Percentiles rank a stretch among this genome's conserved stretches.
phyloP scores from a whole-genome alignment of 2,888 invertebrate genomes.

The Catotricha subobsoleta region DNA sequence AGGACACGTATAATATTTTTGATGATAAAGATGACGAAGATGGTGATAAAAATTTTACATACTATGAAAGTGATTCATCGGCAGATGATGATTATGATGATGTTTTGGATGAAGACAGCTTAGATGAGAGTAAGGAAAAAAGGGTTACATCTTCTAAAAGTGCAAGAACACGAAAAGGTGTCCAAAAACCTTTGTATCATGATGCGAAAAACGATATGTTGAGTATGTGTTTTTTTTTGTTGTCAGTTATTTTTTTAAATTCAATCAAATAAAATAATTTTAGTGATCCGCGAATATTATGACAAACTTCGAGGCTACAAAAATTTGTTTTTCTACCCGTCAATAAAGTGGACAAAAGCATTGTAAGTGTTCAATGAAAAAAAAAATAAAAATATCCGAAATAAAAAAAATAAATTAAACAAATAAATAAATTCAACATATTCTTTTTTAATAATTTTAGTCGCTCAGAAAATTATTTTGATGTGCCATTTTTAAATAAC shows the following conservation, averaged over 20 bases:
- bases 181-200: too few species aligned
- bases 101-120: background rate
- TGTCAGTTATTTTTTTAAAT: too few species aligned
- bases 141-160: background rate
- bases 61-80: background rate
- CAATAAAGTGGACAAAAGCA: slow-evolving; percentile 7
- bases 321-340: background rate
- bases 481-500: too few species aligned
- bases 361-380: too few species aligned
- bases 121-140: background rate
- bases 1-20: background rate
- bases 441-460: slow-evolving; percentile 12
- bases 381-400: too few species aligned
- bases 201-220: too few species aligned
- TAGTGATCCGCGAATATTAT: background rate
- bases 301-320: background rate
- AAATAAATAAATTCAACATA: too few species aligned
- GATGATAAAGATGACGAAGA: slow-evolving; percentile 2
- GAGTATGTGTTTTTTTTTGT: too few species aligned
- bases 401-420: too few species aligned
- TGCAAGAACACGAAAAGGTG: background rate
- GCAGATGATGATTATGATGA: background rate
- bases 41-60: background rate
- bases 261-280: background rate
- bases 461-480: slow-evolving; percentile 14